Conservation (phyloP, 2,797 vertebrate species). For the Pseudocheirus occidentalis region DNA sequence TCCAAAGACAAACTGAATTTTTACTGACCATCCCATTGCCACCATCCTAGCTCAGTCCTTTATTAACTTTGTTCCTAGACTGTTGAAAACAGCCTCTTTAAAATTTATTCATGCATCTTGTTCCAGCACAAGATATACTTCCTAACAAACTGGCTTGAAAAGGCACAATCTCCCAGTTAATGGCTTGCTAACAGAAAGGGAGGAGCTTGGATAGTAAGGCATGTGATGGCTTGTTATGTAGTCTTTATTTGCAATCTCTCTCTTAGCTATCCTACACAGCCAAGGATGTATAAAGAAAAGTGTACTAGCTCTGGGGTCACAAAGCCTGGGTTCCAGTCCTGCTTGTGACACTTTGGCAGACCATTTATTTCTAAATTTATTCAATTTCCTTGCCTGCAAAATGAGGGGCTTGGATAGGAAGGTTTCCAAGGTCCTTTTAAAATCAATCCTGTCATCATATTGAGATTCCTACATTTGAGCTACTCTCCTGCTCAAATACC, state of each 20-base stretch:
- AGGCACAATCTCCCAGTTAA: neutral
- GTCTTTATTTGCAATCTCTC: neutral
- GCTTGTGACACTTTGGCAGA: neutral
- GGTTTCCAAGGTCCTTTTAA: neutral
- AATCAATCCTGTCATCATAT: neutral
- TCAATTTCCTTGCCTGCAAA: neutral
- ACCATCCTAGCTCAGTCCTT: neutral
- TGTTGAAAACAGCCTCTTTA: neutral
- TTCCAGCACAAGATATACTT: neutral
- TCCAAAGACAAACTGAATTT: neutral
- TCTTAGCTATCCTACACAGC: neutral
- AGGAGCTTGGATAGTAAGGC: neutral
- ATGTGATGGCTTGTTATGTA: too few relatives aligned
- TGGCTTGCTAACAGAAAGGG: neutral
- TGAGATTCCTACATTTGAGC: neutral
- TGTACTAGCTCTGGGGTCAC: neutral
- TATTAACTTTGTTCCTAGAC: neutral
- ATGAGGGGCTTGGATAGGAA: neutral
- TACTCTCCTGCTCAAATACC: neutral
- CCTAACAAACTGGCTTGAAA: neutral
- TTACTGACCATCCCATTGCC: neutral
- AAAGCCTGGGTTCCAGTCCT: neutral
- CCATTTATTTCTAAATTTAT: neutral
- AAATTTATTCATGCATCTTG: neutral
- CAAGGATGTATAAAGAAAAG: neutral